A percentile compares a stretch with the other conserved stretches of the same genome.
These are phyloP conservation scores for Latrodectus hesperus DNA, from an alignment of 2,888 invertebrate species.

Conservation along the genomic window DNA sequence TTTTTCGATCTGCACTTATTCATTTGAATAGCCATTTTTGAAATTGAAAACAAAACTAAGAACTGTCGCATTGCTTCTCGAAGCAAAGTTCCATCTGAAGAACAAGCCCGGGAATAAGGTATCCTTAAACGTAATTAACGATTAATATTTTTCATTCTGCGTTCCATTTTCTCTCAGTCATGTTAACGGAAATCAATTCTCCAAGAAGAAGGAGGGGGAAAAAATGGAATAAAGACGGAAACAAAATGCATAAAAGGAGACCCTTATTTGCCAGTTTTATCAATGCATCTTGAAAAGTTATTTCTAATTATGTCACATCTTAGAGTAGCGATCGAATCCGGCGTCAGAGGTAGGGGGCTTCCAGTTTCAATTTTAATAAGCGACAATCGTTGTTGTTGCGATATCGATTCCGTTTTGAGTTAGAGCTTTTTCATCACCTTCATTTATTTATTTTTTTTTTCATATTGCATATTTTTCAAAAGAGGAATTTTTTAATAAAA, in stretches of 20 bases:
- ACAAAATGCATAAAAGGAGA: conserved; percentile 15
- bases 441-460: conserved; percentile 15
- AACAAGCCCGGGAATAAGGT: not conserved
- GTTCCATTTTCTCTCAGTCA: conserved; percentile 9
- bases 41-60: not conserved
- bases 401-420: conserved; percentile 45
- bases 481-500: not conserved
- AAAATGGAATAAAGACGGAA: conserved; percentile 11
- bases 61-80: not conserved
- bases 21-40: not conserved
- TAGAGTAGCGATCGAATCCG: conserved; percentile 13
- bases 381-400: conserved; percentile 41
- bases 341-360: not conserved
- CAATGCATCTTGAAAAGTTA: conserved; percentile 62
- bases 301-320: conserved; percentile 60
- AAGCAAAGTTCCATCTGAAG: not conserved
- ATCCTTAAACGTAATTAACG: conserved; percentile 63
- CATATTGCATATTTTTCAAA: not conserved
- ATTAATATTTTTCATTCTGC: conserved; percentile 53
- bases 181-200: conserved; percentile 62
- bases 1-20: not conserved
- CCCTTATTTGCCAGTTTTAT: conserved; percentile 59
- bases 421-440: conserved; percentile 9
- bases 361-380: conserved; percentile 62
- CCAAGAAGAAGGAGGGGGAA: not conserved